These are phyloP conservation scores for Sarotherodon lohbergeri DNA, from an alignment of 2,113 vertebrate genomes.

Conservation along the genomic window DNA sequence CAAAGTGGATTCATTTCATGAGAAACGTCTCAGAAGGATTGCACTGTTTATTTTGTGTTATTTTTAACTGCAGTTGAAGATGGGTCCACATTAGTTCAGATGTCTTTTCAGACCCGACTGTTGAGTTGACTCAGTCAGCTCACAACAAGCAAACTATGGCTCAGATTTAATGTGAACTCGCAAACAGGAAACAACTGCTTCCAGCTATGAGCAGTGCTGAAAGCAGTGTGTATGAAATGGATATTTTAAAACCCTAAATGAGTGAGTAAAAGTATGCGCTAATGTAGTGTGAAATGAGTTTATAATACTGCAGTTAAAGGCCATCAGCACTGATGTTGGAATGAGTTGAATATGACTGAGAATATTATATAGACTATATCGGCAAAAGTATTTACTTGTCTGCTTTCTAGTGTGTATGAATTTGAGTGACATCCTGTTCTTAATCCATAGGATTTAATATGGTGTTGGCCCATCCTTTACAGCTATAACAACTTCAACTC, in stretches of 20 bases:
- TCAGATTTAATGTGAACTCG: background rate
- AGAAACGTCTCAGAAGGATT: background rate
- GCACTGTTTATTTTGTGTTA: background rate
- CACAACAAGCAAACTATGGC: background rate
- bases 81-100: background rate
- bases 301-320: background rate
- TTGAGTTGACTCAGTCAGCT: background rate
- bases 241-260: background rate
- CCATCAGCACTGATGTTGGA: background rate
- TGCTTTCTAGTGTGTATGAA: background rate
- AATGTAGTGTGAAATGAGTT: background rate
- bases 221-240: background rate
- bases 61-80: background rate
- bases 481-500: background rate
- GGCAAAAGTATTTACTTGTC: background rate
- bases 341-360: background rate
- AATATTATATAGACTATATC: background rate
- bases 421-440: background rate
- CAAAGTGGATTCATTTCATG: background rate
- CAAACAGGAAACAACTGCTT: background rate
- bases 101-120: background rate
- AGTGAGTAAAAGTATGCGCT: background rate
- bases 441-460: background rate
- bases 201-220: background rate
- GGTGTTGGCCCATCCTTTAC: background rate